Evolutionary conservation across 2,888 invertebrate species (phyloP).

Genomic region (Bembecia ichneumoniformis): DNA sequence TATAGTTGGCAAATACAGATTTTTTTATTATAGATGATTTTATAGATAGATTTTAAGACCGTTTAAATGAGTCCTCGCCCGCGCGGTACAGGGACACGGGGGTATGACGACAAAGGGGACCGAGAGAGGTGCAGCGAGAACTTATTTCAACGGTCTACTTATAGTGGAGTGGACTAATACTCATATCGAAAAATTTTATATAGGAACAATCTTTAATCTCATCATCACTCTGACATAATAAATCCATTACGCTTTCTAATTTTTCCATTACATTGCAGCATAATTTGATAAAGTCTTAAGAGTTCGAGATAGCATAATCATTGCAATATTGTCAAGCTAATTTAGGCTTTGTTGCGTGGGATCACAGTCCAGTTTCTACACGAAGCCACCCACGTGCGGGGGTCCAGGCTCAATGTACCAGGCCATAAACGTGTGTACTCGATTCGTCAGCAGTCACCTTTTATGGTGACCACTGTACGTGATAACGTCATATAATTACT

Average conservation of each 20-base stretch:
- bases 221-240: background rate
- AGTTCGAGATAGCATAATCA: background rate
- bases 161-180: no score
- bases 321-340: slow-evolving; percentile 8
- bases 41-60: no score
- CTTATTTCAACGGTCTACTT: no score
- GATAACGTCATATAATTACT: background rate
- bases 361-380: slow-evolving; percentile 15
- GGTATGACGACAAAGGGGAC: no score
- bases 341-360: slow-evolving; percentile 12
- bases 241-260: slow-evolving; percentile 5
- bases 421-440: slow-evolving; percentile 12
- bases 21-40: no score
- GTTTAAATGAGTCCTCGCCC: no score
- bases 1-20: no score
- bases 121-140: no score
- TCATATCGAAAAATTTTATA: no score
- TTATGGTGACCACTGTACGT: slow-evolving; percentile 7
- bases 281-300: background rate
- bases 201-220: no score
- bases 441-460: slow-evolving; percentile 15
- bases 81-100: no score
- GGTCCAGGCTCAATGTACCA: slow-evolving; percentile 13
- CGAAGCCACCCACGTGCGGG: slow-evolving; percentile 9
- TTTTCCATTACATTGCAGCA: background rate